Base-by-base conservation (phyloP, 1,140 invertebrate species). In the Drosophila biarmipes region DNA sequence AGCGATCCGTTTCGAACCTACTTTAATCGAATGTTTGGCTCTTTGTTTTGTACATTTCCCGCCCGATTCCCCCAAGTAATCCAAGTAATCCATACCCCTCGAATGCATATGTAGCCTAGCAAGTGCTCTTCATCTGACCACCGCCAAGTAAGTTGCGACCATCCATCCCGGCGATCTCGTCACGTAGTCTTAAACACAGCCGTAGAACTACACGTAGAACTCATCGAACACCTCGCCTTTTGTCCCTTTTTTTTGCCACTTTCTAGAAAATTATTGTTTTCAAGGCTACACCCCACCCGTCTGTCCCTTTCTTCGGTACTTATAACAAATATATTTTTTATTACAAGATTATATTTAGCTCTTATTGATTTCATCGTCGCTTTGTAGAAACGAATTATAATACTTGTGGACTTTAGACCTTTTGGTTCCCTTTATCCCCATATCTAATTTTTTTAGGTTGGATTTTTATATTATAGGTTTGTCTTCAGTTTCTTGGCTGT, bases 31-130 rank as follows among this genome's bases (percentile, higher is more conserved):
- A 53, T 73, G 63, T 74, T 56, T 80, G 73, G 52, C 66, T 66
- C 51, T 63, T 64, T 67, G 51, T 74, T 78, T 72, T 59, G 54
- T 76, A 57, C 61, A 58, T 45, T 54, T 73, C 61, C 42, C 43
- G 27, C 58, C 69, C 49, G 15, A 49, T 45, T 55, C 59, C 45
- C 45, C 48, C 45, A 49, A 53, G 48, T 73, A 63, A 64, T 48
- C 62, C 61, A 58, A 52, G 48, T n/a, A n/a, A 48, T 69, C 67
- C 54, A 48, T 68, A 19, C 66, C 27, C 59, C 53, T 48, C 48
- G 63, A 84, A 64, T 69, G 72, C 67, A 40, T 77, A 89, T 87
- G 79, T 87, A 87, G 82, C 82, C 78, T 89, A 89, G 74, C 84
- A 87, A 87, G 79, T 80, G 82, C 62, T 68, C 86, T 82, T 80